Evolutionary conservation across 1,140 invertebrate species (phyloP), one percentile per base, ranked within the genome.

Genomic region (Drosophila jambulina): DNA sequence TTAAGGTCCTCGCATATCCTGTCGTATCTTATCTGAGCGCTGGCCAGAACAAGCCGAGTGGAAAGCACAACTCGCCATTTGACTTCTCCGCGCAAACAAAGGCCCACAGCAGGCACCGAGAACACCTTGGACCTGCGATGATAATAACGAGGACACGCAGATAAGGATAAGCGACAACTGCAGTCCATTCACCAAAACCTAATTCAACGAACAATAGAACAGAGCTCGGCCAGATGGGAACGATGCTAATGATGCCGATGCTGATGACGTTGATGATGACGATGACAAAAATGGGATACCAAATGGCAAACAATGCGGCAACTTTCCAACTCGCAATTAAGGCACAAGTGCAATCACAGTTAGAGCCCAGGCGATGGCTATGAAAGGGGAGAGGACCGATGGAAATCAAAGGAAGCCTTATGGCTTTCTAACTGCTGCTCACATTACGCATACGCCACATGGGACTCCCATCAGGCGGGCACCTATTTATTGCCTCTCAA

Each of bases 131-230:
- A 43, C 17, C 38, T 54, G 69, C 40, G 38, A 45, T 63, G 71
- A 75, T 75, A 74, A 75, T 74, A 74, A 42, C 36, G 27, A 51
- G 67, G 45, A 51, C 57, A 63, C 38, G 15, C 25, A 45, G 75
- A 77, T 69, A 61, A 54, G 65, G 65, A 80, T 81, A 76, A 59
- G 65, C 58, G 54, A 69, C 62, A 40, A 75, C 40, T 67, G 82
- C 77, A 80, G 38, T 68, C 72, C 65, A 69, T 72, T 84, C 77
- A 79, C 49, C 59, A 54, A 78, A 56, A 42, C 51, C 69, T 54
- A 51, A 54, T 83, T 62, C 42, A 57, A 15, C 38, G 58, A 68
- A 84, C 81, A 84, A 84, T 84, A 19, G 38, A 15, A n/a, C 29
- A 23, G 46, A 45, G 34, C 19, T n/a, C 21, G 32, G n/a, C 54